Evolutionary conservation across 2,113 vertebrate genomes (phyloP).

Genomic region (Taxidea taxus): DNA sequence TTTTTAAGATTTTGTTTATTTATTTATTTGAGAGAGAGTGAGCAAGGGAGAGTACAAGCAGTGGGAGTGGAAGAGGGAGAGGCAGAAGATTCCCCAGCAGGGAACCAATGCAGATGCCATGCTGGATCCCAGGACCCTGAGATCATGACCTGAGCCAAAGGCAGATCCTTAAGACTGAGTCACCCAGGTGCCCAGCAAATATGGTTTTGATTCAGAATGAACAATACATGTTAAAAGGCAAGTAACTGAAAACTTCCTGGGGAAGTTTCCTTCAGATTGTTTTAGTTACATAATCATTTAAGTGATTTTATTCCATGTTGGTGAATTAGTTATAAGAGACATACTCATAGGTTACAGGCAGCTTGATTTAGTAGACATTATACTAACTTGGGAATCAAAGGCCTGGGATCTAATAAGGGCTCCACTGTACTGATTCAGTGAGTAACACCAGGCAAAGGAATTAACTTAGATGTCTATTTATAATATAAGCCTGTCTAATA

Average conservation of each 20-base stretch:
- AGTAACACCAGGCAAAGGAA: not conserved
- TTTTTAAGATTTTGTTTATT: not conserved
- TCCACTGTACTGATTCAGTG: not conserved
- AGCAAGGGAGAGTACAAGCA: not conserved
- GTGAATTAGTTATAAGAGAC: not conserved
- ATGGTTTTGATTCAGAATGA: not conserved
- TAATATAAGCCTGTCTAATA: not conserved
- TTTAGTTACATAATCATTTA: not conserved
- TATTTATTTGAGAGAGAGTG: not conserved
- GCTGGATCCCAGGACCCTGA: not conserved
- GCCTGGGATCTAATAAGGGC: not conserved
- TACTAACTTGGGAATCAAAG: not conserved
- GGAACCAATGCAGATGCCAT: too few relatives aligned
- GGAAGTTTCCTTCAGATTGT: not conserved
- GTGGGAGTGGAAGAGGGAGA: not conserved
- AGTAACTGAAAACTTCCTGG: not conserved
- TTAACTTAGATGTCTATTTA: not conserved
- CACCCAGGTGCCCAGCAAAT: not conserved
- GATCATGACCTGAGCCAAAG: not conserved
- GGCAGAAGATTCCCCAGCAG: not conserved
- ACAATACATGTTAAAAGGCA: not conserved
- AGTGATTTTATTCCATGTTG: not conserved
- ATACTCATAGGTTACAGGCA: not conserved
- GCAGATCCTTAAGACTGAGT: not conserved
- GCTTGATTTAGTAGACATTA: not conserved